Conservation (phyloP, 2,888 invertebrate species). For the Zygothrica quintamaculata region DNA sequence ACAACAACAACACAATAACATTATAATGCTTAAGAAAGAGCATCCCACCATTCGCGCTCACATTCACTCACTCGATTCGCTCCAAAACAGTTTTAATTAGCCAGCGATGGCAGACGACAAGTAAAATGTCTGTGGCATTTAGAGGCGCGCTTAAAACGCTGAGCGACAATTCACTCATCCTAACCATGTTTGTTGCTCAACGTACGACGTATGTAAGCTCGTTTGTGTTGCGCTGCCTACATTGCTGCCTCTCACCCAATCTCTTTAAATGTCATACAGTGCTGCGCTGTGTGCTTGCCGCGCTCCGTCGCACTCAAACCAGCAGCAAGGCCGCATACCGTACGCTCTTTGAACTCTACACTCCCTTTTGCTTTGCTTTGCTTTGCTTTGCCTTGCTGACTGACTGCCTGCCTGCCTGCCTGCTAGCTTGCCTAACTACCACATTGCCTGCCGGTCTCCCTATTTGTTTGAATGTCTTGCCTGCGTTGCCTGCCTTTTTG, state of each 20-base stretch:
- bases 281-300: no score
- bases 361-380: constrained; percentile 37
- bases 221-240: constrained; percentile 33
- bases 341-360: constrained; percentile 75
- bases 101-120: constrained; percentile 15
- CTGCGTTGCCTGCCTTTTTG: constrained; percentile 10
- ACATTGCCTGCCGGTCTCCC: constrained; percentile 2
- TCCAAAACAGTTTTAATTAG: constrained; percentile 64
- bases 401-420: constrained; percentile 18
- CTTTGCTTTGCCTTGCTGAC: constrained; percentile 8
- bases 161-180: constrained; percentile 46
- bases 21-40: constrained; percentile 54
- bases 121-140: constrained; percentile 42
- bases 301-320: constrained; percentile 58
- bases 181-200: no score
- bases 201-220: no score
- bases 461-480: no score
- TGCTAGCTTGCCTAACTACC: not conserved
- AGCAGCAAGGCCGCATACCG: constrained; percentile 47
- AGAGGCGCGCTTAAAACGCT: constrained; percentile 56
- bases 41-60: constrained; percentile 48
- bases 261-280: constrained; percentile 71
- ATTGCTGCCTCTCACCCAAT: constrained; percentile 55
- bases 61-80: constrained; percentile 28
- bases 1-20: no score